A percentile compares a stretch with the other conserved stretches of the same genome.
Evolutionary conservation across 2,797 vertebrate species (phyloP).

Genomic region (Poeciliopsis turneri): DNA sequence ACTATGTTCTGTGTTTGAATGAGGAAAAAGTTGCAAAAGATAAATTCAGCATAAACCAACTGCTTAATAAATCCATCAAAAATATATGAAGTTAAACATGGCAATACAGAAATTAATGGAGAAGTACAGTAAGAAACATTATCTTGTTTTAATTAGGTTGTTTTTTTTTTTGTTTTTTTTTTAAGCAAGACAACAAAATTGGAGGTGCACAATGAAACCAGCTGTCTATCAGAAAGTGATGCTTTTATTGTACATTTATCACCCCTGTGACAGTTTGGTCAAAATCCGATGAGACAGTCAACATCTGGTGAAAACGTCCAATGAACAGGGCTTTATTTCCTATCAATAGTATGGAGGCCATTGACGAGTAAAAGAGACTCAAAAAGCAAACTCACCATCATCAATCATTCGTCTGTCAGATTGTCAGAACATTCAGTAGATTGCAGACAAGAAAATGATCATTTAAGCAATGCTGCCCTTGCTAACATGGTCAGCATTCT

Average conservation of each 20-base stretch:
- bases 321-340: background rate
- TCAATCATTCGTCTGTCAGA: background rate
- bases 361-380: background rate
- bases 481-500: background rate
- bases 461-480: background rate
- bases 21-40: background rate
- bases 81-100: background rate
- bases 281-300: background rate
- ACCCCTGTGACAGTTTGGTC: background rate
- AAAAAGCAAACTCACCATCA: background rate
- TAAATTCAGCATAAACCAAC: background rate
- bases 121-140: background rate
- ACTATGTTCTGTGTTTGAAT: background rate
- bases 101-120: background rate
- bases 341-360: background rate
- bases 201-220: background rate
- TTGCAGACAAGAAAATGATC: background rate
- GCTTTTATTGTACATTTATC: background rate
- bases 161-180: background rate
- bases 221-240: background rate
- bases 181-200: background rate
- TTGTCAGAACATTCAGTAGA: too few species aligned
- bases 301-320: background rate
- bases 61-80: background rate
- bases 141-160: background rate